Evolutionary conservation across 1,140 invertebrate species (phyloP), one percentile per base, ranked within the genome.

Genomic region (Lineus longissimus): DNA sequence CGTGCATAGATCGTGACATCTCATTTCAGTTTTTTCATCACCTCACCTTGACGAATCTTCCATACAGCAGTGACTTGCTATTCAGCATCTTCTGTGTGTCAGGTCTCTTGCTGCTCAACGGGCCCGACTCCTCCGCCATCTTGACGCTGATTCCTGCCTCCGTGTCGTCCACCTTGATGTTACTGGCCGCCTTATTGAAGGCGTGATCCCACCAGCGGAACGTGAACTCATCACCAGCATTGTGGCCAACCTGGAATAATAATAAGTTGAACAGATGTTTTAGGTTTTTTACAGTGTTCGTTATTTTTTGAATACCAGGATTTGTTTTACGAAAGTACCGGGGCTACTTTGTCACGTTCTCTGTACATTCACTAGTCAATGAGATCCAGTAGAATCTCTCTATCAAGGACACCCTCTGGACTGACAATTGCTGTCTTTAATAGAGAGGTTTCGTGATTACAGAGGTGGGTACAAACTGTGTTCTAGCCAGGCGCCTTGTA

Each of bases 121-220:
- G 79, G 82, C 56, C 81, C 83, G 0, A 85, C 59, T 33, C 83
- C 76, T 31, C 81, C 77, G 0, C 82, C 68, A 4, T 72, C 65
- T 70, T 72, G 31, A 13, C 80, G 80, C 67, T 82, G 80, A 51
- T 11, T 19, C 61, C 57, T 68, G 76, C 79, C 67, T 78, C 67
- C 55, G 64, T 69, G 30, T 65, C 62, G 13, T 72, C 64, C 0
- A 82, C 82, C 22, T 83, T 69, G 19, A 92, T 85, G 77, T 88
- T 91, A 43, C 81, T 84, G 11, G 88, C 84, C 33, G 90, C 89
- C 68, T 88, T 87, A 72, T 92, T 87, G 67, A 88, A 92, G 11
- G 89, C 81, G 55, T 86, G 84, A 71, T 90, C 87, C 90, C 91
- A 92, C 91, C 91, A 94, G 56, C 90, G 87, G 60, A 88, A 86